These are phyloP conservation scores for Sylvicola cinctus DNA, from an alignment of 2,888 invertebrate genomes.

Conservation along the genomic window DNA sequence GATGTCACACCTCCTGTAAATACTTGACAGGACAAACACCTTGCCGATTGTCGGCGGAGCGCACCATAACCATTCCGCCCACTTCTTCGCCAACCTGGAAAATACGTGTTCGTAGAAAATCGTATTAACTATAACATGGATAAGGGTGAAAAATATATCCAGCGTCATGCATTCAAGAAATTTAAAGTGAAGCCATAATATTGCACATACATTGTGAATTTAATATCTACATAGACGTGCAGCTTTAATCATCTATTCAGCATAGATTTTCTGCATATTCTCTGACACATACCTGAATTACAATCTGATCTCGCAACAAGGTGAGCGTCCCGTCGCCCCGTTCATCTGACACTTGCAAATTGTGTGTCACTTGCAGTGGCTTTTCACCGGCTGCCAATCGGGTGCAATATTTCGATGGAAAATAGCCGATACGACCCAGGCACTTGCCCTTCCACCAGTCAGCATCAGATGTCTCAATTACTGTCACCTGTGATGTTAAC, in stretches of 20 bases:
- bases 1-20: conserved; percentile 84
- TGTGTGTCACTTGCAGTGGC: conserved; percentile 75
- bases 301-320: conserved; percentile 80
- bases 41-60: conserved; percentile 81
- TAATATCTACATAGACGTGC: too few species aligned
- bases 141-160: conserved; percentile 1
- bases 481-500: conserved; percentile 51
- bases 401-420: conserved; percentile 88
- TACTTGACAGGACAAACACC: conserved; percentile 88
- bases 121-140: background rate
- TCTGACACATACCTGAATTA: conserved; percentile 45
- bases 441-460: conserved; percentile 98
- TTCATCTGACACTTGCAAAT: conserved; percentile 70
- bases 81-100: conserved; percentile 61
- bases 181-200: too few species aligned
- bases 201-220: too few species aligned
- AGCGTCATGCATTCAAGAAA: too few species aligned
- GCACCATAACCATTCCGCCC: conserved; percentile 84
- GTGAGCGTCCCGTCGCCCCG: conserved; percentile 43
- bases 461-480: conserved; percentile 82
- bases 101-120: conserved; percentile 24
- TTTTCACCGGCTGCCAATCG: conserved; percentile 77
- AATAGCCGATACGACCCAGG: conserved; percentile 74
- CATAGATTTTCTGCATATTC: too few species aligned
- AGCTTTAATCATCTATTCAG: too few species aligned